Evolutionary conservation across 2,113 vertebrate species (phyloP).

Genomic region (Pterocles orientalis): DNA sequence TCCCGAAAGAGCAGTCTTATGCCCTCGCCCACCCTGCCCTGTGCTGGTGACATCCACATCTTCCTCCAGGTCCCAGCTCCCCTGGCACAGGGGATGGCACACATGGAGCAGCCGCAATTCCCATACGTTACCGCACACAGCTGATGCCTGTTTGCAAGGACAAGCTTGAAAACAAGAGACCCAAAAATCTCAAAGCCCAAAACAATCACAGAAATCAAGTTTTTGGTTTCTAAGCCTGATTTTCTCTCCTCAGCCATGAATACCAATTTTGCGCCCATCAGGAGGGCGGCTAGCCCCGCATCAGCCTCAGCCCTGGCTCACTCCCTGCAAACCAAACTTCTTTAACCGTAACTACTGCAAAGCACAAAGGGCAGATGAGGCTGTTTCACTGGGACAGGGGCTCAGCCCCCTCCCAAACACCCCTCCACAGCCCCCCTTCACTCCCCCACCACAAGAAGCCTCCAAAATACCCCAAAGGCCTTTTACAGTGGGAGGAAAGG

Average conservation of each 20-base stretch:
- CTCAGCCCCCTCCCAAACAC: neutral
- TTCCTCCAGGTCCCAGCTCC: neutral
- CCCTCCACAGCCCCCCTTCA: neutral
- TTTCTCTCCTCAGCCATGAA: neutral
- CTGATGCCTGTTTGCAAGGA: neutral
- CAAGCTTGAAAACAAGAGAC: neutral
- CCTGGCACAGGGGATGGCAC: neutral
- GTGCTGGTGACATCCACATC: neutral
- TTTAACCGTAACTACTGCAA: neutral
- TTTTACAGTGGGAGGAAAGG: neutral
- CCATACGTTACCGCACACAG: neutral
- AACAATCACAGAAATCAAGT: neutral
- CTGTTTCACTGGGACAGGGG: neutral
- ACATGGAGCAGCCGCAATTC: rapidly evolving
- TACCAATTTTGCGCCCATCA: rapidly evolving
- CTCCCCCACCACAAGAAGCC: rapidly evolving
- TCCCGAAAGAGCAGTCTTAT: neutral
- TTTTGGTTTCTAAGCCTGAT: neutral
- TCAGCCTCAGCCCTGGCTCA: neutral
- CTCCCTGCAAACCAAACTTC: neutral
- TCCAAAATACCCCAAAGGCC: constrained; percentile 13
- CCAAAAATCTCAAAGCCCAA: neutral
- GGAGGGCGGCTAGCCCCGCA: neutral
- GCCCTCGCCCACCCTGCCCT: no score
- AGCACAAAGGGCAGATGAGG: rapidly evolving